Evolutionary conservation across 2,888 invertebrate genomes (phyloP).

Genomic region (Bombyx huttoni): DNA sequence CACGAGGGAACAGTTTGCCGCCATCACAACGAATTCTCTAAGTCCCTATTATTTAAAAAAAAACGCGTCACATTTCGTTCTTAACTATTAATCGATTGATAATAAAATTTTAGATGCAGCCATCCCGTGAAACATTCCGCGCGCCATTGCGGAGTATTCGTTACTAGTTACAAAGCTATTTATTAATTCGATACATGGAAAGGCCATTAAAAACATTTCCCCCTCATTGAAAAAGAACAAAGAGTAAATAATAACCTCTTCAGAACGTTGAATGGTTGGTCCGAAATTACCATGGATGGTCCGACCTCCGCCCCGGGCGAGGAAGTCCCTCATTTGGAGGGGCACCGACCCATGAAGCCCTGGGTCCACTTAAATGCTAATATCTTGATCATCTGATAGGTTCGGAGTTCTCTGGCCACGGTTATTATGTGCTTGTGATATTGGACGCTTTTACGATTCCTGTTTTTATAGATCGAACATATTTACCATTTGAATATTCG

Average conservation of each 20-base stretch:
- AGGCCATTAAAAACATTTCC: neutral
- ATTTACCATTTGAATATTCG: no score
- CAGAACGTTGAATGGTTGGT: slow-evolving; percentile 2
- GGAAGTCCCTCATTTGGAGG: slow-evolving; percentile 66
- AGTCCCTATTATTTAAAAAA: no score
- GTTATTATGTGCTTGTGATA: neutral
- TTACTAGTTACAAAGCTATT: no score
- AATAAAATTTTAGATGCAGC: no score
- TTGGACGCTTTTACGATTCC: neutral
- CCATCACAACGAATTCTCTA: no score
- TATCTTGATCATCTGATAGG: slow-evolving; percentile 52
- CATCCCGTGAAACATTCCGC: no score
- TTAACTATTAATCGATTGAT: no score
- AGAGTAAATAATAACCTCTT: neutral
- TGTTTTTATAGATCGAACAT: no score
- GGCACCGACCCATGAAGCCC: slow-evolving; percentile 63
- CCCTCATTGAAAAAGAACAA: neutral
- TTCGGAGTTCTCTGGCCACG: slow-evolving; percentile 17
- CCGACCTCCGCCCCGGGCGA: slow-evolving; percentile 49
- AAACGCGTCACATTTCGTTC: no score
- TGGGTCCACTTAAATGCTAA: slow-evolving; percentile 65
- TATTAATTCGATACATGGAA: neutral
- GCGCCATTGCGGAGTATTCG: no score
- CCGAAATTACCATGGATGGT: slow-evolving; percentile 27
- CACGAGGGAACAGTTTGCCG: no score